Evolutionary conservation across 2,113 vertebrate species (phyloP).

Genomic region (Oreochromis niloticus): DNA sequence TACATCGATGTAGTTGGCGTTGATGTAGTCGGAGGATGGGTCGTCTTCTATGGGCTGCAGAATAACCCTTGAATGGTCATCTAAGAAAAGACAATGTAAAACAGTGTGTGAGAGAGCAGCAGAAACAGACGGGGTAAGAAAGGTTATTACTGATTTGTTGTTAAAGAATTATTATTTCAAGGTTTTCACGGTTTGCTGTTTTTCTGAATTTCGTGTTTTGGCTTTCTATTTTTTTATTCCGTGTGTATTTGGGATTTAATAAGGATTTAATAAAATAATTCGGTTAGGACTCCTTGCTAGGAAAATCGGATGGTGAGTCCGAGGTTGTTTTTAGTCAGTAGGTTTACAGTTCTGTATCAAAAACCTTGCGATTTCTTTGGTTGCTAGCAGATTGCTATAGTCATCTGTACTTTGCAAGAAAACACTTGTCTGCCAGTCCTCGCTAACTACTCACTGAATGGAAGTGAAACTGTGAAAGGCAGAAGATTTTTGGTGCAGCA

Average conservation of each 20-base stretch:
- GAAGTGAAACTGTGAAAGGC: not conserved
- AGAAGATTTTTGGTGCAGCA: not conserved
- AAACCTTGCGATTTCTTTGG: not conserved
- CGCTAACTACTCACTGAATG: not conserved
- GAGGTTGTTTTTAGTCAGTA: not conserved
- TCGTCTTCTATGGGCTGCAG: constrained; percentile 97
- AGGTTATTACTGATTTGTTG: not conserved
- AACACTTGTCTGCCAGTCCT: not conserved
- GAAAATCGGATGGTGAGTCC: not conserved
- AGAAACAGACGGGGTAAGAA: not conserved
- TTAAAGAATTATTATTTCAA: not conserved
- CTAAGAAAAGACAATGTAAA: constrained; percentile 62
- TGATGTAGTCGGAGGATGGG: constrained; percentile 99
- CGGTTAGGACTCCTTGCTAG: not conserved
- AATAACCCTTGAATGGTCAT: constrained; percentile 99
- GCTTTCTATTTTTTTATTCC: not conserved
- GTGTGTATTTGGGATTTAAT: not conserved
- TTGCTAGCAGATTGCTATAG: not conserved
- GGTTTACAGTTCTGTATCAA: not conserved
- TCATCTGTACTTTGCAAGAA: not conserved
- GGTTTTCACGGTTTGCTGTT: not conserved
- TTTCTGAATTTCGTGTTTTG: not conserved
- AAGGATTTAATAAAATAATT: not conserved
- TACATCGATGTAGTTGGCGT: constrained; percentile 99
- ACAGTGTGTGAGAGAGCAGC: not conserved